Evolutionary conservation across 1,140 invertebrate genomes (phyloP), one percentile per base, ranked within the genome.

Genomic region (Aricia agestis): DNA sequence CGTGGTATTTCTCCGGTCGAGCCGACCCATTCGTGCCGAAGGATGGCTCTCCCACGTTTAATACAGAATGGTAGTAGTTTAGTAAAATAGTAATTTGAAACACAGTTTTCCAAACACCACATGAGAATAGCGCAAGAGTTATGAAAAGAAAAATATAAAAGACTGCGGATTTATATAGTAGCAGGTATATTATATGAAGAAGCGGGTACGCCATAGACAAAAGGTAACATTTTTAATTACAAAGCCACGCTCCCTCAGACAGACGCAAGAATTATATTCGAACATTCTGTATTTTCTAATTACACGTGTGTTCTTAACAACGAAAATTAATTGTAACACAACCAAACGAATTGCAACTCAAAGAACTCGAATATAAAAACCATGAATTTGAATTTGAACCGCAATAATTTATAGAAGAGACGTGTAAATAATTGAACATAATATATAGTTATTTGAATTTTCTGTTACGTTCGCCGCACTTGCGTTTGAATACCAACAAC

Each of bases 251-350:
- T 66, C 74, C 73, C 74, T 73, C 78, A 77, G 74, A 79, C 78
- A 82, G 72, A 78, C 72, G 77, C 75, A 78, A 78, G 77, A 82
- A 83, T 84, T 83, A 84, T 85, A 86, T 82, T 79, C 80, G 79
- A 81, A 77, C 74, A 69, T 75, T 75, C 79, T 74, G 75, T 82
- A 78, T 83, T 84, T 89, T 85, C 82, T 86, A 87, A 88, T 90
- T 86, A 90, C 83, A 90, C 84, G 82, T 90, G 82, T 82, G 82
- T 81, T 80, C 74, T 81, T 82, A 83, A 90, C 85, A 90, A 88
- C 87, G 83, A 82, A 88, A 86, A 90, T 90, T 90, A 88, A 84
- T 87, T 85, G 73, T 80, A 83, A 81, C 73, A 78, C 76, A 83
- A 89, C 85, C 82, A 90, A 87, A 89, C 84, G 80, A 72, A 76